Percentiles rank a stretch among this genome's conserved stretches.
phyloP scores from a whole-genome alignment of 2,797 vertebrate species.

The Masticophis lateralis region DNA sequence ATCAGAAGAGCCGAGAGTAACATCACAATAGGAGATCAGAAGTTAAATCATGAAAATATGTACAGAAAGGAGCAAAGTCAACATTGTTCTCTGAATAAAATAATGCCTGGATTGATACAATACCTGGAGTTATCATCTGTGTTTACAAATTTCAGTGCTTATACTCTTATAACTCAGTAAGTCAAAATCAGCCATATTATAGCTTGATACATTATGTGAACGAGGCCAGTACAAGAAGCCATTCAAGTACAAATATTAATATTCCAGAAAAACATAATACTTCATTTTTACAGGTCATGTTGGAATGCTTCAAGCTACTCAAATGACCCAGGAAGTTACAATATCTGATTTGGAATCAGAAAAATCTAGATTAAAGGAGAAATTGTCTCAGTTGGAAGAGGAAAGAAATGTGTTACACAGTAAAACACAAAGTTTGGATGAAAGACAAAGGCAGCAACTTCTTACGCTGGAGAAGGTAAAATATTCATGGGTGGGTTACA shows the following conservation, averaged over 20 bases:
- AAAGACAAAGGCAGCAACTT: slow-evolving; percentile 90
- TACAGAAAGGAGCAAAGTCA: neutral
- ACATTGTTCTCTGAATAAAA: neutral
- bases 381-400: slow-evolving; percentile 88
- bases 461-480: slow-evolving; percentile 89
- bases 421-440: slow-evolving; percentile 88
- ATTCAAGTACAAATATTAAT: neutral
- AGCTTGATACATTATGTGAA: neutral
- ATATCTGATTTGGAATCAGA: slow-evolving; percentile 97
- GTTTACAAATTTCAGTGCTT: neutral
- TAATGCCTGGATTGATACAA: neutral
- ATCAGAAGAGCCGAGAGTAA: too few species aligned
- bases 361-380: slow-evolving; percentile 89
- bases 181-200: neutral
- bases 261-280: slow-evolving; percentile 39
- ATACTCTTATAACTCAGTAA: neutral
- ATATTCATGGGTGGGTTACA: neutral
- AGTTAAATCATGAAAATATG: neutral
- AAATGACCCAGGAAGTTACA: slow-evolving; percentile 96
- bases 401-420: slow-evolving; percentile 86
- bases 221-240: neutral
- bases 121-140: neutral
- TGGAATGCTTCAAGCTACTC: slow-evolving; percentile 95
- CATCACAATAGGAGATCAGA: neutral
- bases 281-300: slow-evolving; percentile 85